Percentiles rank a stretch among this genome's conserved stretches.
These are phyloP conservation scores for Macroglossus sobrinus DNA, from an alignment of 2,113 vertebrate genomes.

Conservation along the genomic window DNA sequence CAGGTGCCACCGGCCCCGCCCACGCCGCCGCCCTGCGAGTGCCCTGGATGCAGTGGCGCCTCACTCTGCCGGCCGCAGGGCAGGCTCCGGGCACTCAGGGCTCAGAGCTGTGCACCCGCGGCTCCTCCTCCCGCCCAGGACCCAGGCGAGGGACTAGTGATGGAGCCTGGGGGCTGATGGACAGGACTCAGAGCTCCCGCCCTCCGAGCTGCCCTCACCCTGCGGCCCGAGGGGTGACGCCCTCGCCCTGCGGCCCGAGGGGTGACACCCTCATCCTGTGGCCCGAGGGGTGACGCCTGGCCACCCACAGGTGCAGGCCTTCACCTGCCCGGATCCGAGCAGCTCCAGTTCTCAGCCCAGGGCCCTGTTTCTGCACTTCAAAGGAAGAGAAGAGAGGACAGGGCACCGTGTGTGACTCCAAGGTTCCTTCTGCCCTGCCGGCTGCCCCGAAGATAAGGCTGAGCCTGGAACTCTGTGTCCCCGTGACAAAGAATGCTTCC, in stretches of 20 bases:
- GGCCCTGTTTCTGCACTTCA: not conserved
- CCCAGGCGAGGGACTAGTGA: not conserved
- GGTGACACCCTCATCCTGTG: not conserved
- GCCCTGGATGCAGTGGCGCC: not conserved
- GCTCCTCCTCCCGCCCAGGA: not conserved
- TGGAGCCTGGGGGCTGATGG: not conserved
- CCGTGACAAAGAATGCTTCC: not conserved
- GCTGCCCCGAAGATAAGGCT: not conserved
- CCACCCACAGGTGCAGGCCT: too few relatives aligned
- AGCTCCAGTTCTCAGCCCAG: not conserved
- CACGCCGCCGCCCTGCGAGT: rapidly evolving
- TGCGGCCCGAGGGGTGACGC: too few relatives aligned
- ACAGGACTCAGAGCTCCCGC: not conserved
- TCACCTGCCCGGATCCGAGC: not conserved
- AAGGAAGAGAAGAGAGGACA: not conserved
- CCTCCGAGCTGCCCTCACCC: not conserved
- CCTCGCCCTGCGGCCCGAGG: too few relatives aligned
- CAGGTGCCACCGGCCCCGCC: rapidly evolving
- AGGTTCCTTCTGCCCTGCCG: too few relatives aligned
- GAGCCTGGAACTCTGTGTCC: not conserved
- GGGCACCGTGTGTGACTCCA: not conserved
- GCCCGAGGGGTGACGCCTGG: too few relatives aligned
- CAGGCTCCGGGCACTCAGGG: not conserved
- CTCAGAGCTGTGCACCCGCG: not conserved
- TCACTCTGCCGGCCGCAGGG: not conserved